Percentiles rank a stretch among this genome's conserved stretches.
Evolutionary conservation across 2,888 invertebrate species (phyloP).

Genomic region (Spodoptera exigua): DNA sequence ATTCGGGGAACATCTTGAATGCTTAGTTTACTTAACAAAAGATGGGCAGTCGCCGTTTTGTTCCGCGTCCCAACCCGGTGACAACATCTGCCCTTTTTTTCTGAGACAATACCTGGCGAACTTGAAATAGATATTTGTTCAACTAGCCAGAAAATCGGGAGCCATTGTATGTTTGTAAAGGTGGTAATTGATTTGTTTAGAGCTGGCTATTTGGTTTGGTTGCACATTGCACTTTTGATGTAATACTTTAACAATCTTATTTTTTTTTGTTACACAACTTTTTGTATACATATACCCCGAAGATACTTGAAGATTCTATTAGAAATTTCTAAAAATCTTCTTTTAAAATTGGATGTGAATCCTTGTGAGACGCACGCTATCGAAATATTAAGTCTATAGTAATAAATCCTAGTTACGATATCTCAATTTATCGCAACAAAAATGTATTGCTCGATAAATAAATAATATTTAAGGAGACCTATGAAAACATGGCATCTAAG

Average conservation of each 20-base stretch:
- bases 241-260: conserved; percentile 59
- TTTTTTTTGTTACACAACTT: conserved; percentile 9
- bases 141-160: conserved; percentile 88
- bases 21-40: conserved; percentile 84
- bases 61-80: conserved; percentile 74
- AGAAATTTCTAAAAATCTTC: conserved; percentile 6
- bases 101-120: conserved; percentile 71
- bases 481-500: too few relatives aligned
- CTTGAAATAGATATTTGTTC: conserved; percentile 86
- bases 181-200: conserved; percentile 77
- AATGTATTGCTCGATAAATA: too few relatives aligned
- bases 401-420: too few relatives aligned
- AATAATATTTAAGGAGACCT: too few relatives aligned
- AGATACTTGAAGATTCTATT: conserved; percentile 15
- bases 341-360: too few relatives aligned
- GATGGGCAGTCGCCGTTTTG: conserved; percentile 78
- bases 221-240: conserved; percentile 70
- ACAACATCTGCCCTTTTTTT: conserved; percentile 87
- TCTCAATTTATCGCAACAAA: too few relatives aligned
- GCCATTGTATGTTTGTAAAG: conserved; percentile 76
- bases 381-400: too few relatives aligned
- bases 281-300: not conserved
- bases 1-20: conserved; percentile 86
- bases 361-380: too few relatives aligned
- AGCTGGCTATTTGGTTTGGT: conserved; percentile 68